A percentile compares a stretch with the other conserved stretches of the same genome.
Evolutionary conservation across 1,140 invertebrate species (phyloP).

Genomic region (Asobara japonica): DNA sequence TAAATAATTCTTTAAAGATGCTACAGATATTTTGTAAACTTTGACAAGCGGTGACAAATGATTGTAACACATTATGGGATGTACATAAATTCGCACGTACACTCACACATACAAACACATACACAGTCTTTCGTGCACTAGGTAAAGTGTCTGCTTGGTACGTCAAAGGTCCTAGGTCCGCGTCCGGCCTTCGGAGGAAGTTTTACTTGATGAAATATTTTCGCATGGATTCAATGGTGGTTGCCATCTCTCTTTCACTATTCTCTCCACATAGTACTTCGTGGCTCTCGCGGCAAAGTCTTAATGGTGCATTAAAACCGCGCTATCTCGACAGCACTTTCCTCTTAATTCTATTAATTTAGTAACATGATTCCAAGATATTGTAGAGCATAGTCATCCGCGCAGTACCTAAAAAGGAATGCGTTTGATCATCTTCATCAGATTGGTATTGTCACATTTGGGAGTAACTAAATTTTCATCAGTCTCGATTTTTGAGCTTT

Average conservation of each 20-base stretch:
- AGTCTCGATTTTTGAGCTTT: not conserved
- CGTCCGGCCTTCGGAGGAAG: too few relatives aligned
- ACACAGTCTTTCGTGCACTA: too few relatives aligned
- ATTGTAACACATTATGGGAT: too few relatives aligned
- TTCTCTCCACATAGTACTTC: not conserved
- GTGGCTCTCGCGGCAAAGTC: too few relatives aligned
- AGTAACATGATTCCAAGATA: not conserved
- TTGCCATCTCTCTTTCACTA: not conserved
- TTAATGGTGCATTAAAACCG: not conserved
- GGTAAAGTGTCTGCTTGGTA: too few relatives aligned
- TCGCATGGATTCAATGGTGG: not conserved
- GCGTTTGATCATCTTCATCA: conserved; percentile 1
- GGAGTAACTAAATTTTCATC: not conserved
- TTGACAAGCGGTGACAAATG: too few relatives aligned
- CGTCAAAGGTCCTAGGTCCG: too few relatives aligned
- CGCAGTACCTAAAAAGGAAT: not conserved
- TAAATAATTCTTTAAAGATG: too few relatives aligned
- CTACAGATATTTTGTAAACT: too few relatives aligned
- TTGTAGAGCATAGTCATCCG: not conserved
- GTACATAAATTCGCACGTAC: too few relatives aligned
- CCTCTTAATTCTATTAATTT: conserved; percentile 1
- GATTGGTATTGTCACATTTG: not conserved
- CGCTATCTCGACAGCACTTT: not conserved
- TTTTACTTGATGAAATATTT: too few relatives aligned
- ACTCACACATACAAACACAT: too few relatives aligned